phyloP scores from a whole-genome alignment of 2,888 invertebrate species.

The Busseola fusca region DNA sequence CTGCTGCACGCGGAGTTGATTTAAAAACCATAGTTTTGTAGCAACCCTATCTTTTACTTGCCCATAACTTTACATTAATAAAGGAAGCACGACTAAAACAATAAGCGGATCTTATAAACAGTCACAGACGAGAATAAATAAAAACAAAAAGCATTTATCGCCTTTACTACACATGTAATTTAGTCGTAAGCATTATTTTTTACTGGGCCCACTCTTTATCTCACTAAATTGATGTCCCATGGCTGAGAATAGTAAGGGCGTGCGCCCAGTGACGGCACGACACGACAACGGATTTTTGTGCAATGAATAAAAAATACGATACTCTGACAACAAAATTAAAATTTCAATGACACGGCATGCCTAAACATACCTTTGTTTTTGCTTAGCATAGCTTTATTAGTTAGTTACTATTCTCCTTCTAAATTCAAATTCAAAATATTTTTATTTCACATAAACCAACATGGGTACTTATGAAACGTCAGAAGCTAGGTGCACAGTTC shows the following conservation, averaged over 20 bases:
- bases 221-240: slow-evolving; percentile 35
- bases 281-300: background rate
- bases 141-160: slow-evolving; percentile 30
- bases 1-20: background rate
- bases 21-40: background rate
- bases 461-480: no score
- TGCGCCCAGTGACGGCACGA: background rate
- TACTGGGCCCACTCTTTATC: slow-evolving; percentile 22
- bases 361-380: background rate
- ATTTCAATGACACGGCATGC: background rate
- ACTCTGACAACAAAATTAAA: background rate
- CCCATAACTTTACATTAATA: slow-evolving; percentile 55
- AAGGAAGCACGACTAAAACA: slow-evolving; percentile 50
- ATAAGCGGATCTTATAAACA: slow-evolving; percentile 53
- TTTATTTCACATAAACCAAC: no score
- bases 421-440: no score
- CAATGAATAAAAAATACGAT: background rate
- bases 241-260: slow-evolving; percentile 8
- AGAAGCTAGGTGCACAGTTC: no score
- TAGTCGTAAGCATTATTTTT: slow-evolving; percentile 27
- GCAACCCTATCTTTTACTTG: slow-evolving; percentile 4
- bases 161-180: slow-evolving; percentile 45
- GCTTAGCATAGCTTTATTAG: no score
- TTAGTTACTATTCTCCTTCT: no score
- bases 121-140: slow-evolving; percentile 15